Base-by-base conservation (phyloP, 2,888 invertebrate species). In the Aethes cnicana region DNA sequence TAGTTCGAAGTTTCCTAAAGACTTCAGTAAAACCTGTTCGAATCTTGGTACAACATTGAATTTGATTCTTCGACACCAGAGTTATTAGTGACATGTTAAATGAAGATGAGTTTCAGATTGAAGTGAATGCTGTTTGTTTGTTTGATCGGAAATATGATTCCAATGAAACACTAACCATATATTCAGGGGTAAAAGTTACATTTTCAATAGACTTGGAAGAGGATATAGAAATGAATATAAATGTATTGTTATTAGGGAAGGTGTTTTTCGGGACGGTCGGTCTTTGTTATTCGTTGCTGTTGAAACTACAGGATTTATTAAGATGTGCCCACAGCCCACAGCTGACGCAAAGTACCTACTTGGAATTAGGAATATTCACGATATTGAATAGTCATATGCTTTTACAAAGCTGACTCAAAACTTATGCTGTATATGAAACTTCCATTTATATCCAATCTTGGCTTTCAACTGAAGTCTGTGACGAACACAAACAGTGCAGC, bases 71-170 rank as follows among this genome's bases (percentile, higher is more conserved):
- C n/a, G n/a, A n/a, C n/a, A n/a, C n/a, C n/a, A n/a, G n/a, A n/a
- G n/a, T n/a, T n/a, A n/a, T n/a, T n/a, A 62, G 62, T 63, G 58
- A 56, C 50, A 57, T 47, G 48, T 44, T 57, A 56, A 56, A 58
- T 62, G 2, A 25, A 57, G 58, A 57, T 55, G 54, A 53, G 55
- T 56, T 53, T 55, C 57, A 32, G 26, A 26, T 26, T 18, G 14
- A 9, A 23, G 23, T 18, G 11, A 16, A 33, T n/a, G n/a, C n/a
- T n/a, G n/a, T n/a, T n/a, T n/a, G n/a, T n/a, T 41, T 41, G 48
- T 41, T 32, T 25, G 48, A 41, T 25, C 11, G 23, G 12, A 23
- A 28, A 37, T 11, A 47, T 18, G 23, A 32, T 32, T n/a, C 4
- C 18, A 25, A 17, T 3, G 4, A 2, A 41, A 18, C 9, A 4